These are phyloP conservation scores for Orgyia antiqua DNA, from an alignment of 2,888 invertebrate species.

Conservation along the genomic window DNA sequence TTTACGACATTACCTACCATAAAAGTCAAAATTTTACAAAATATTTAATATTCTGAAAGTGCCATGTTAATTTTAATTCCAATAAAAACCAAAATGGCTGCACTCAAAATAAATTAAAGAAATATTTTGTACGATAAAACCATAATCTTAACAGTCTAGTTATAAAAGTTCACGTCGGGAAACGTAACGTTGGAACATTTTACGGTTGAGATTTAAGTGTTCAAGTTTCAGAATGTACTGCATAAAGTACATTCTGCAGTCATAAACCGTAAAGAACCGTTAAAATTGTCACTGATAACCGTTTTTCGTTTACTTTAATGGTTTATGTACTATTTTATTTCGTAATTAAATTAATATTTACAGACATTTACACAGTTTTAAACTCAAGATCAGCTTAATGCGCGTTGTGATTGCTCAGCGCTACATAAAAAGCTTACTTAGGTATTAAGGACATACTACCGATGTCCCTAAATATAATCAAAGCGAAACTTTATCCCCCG, in stretches of 20 bases:
- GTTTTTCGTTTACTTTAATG: slow-evolving; percentile 1
- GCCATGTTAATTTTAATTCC: slow-evolving; percentile 1
- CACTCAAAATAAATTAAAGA: slow-evolving; percentile 21
- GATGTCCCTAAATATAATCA: no score
- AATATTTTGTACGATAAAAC: slow-evolving; percentile 20
- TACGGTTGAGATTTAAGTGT: slow-evolving; percentile 35
- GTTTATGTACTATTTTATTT: background rate
- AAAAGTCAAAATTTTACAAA: no score
- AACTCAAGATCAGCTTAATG: no score
- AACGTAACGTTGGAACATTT: slow-evolving; percentile 22
- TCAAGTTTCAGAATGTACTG: slow-evolving; percentile 22
- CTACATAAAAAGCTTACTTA: no score
- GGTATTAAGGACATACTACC: no score
- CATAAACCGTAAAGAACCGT: slow-evolving; percentile 7
- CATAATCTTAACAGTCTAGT: slow-evolving; percentile 25
- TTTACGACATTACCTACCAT: no score
- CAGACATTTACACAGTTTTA: no score
- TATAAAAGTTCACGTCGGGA: slow-evolving; percentile 25
- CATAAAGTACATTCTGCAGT: slow-evolving; percentile 6
- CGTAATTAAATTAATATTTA: no score
- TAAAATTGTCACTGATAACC: slow-evolving; percentile 4
- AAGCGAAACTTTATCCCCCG: no score
- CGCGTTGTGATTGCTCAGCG: no score
- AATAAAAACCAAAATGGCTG: slow-evolving; percentile 1
- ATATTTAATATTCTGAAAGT: no score